These are phyloP conservation scores for Palloptera scutellata DNA, from an alignment of 2,888 invertebrate genomes.

Conservation along the genomic window DNA sequence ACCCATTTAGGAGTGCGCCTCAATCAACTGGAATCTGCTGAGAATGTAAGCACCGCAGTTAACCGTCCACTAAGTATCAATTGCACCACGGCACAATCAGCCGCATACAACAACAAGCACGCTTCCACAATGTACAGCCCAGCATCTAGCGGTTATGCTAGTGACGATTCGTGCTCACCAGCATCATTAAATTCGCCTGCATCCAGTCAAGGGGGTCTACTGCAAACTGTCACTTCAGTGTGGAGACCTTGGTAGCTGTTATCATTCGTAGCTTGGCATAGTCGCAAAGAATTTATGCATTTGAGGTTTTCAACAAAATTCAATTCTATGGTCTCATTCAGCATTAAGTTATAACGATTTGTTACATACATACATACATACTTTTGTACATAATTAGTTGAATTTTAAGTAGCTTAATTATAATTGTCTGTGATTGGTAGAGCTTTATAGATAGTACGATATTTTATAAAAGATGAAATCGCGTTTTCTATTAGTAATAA, in stretches of 20 bases:
- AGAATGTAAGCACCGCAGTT: conserved; percentile 41
- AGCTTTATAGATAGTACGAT: conserved; percentile 45
- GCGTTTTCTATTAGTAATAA: too few species aligned
- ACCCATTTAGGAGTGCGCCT: conserved; percentile 86
- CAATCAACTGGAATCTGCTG: conserved; percentile 65
- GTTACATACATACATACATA: conserved; percentile 2
- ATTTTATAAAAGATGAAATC: neutral
- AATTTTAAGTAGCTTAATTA: neutral
- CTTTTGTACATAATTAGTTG: conserved; percentile 2
- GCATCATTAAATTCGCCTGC: conserved; percentile 30
- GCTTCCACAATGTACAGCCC: conserved; percentile 50
- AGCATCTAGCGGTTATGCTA: conserved; percentile 62
- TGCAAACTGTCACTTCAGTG: conserved; percentile 48
- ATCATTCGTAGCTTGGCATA: neutral
- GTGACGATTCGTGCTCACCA: conserved; percentile 53
- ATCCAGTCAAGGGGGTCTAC: conserved; percentile 40
- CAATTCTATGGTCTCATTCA: conserved; percentile 24
- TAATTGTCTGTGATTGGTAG: conserved; percentile 56
- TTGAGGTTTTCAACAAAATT: neutral
- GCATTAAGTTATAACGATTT: conserved; percentile 19
- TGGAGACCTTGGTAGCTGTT: conserved; percentile 60
- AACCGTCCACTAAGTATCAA: conserved; percentile 50
- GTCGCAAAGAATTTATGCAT: neutral
- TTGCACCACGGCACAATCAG: conserved; percentile 41
- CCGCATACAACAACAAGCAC: neutral